These are phyloP conservation scores for Lamellibrachia satsuma DNA, from an alignment of 2,888 invertebrate genomes.

Conservation along the genomic window DNA sequence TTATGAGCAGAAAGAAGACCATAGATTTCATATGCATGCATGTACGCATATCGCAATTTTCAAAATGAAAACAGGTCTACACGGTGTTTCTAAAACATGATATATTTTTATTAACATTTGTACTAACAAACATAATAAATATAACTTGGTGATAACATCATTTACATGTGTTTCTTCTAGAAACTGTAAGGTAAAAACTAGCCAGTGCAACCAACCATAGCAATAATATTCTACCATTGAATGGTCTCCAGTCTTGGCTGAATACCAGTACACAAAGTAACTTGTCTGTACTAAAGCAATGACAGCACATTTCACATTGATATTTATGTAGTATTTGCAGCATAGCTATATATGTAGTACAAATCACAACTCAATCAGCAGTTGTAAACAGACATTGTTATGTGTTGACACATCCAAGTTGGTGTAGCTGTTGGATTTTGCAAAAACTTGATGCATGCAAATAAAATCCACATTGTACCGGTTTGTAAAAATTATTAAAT, in stretches of 20 bases:
- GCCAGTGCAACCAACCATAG: not conserved
- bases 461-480: not conserved
- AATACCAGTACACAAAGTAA: too few relatives aligned
- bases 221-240: not conserved
- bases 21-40: not conserved
- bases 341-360: too few relatives aligned
- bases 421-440: too few relatives aligned
- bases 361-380: too few relatives aligned
- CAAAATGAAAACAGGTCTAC: not conserved
- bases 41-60: not conserved
- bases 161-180: not conserved
- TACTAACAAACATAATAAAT: not conserved
- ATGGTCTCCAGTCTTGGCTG: too few relatives aligned
- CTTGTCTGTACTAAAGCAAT: too few relatives aligned
- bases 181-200: not conserved
- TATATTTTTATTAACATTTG: not conserved
- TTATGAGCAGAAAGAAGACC: too few relatives aligned
- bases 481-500: not conserved
- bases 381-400: too few relatives aligned
- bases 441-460: too few relatives aligned
- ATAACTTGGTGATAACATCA: not conserved
- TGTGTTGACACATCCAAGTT: too few relatives aligned
- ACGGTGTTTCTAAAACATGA: not conserved
- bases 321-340: too few relatives aligned
- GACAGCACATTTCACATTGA: too few relatives aligned